Base-by-base conservation (phyloP, 2,113 vertebrate species). In the Gnathonemus echidnorhynchus region DNA sequence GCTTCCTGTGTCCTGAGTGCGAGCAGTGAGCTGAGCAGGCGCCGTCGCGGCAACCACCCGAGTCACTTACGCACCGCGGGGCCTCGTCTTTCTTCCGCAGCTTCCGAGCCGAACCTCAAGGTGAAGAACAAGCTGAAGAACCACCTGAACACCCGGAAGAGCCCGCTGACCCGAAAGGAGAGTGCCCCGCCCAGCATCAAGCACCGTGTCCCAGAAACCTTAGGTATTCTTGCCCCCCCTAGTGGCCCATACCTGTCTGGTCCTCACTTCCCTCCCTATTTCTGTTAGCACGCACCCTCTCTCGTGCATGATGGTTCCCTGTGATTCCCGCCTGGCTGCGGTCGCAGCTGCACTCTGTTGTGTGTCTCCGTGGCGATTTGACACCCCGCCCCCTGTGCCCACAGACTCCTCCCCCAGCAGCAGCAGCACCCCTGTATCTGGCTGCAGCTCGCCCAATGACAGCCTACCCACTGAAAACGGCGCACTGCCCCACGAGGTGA, bases 61-160 rank as follows among this genome's bases (percentile, higher is more conserved):
- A 10, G 0, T 19, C 35, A 2, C 17, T 4, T 27, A 42, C 1
- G 0, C 7, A 0, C 9, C 2, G 39, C 2, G 39, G 56, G 35
- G 35, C 50, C 13, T 5, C 17, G 24, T 52, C 58, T 39, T 21
- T 10, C 45, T 86, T 77, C 86, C 0, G 0, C 92, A 98, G 98
- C 97, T 0, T 98, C 98, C 0, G 98, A 98, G 93, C 98, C 98
- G 94, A 98, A 98, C 94, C 96, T 98, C 93, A 98, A 98, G 94
- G 96, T 98, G 91, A 96, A 97, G 15, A 97, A 97, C 94, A 98
- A 97, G 93, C 96, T 97, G 94, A 98, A 98, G 94, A 98, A 98
- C 94, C 97, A 97, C 90, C 95, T 97, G 2, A 97, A 98, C 92
- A 96, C 97, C 56, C 96, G 98, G 91, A 98, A 98, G 95, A 98